Evolutionary conservation across 2,797 vertebrate species (phyloP), one percentile per base, ranked within the genome.

Genomic region (Trachops cirrhosus): DNA sequence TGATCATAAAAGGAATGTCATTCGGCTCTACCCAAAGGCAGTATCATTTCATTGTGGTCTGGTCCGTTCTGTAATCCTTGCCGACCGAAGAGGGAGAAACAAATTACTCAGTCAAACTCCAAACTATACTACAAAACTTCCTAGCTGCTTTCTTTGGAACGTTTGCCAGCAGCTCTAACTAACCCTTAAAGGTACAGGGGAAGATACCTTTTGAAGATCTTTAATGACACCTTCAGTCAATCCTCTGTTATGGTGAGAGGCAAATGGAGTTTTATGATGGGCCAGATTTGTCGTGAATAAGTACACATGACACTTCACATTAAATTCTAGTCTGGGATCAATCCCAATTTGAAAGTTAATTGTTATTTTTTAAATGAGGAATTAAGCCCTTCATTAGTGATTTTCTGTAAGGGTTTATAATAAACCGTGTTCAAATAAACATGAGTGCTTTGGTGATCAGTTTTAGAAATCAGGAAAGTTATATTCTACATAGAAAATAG

Each of bases 401-500:
- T 26, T 71, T 90, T 87, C n/a, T 86, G 4, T 37, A 89, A 62
- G 75, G 41, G 19, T 64, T 82, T 77, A 41, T 29, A 70, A 75
- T 67, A 86, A 96, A 52, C 26, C 24, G 54, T 32, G 18, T 62
- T 95, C 32, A 78, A 24, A 57, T 94, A 78, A 94, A 74, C 67
- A 83, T 3, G 4, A 44, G 16, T 67, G 5, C 52, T 91, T 89
- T 77, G 4, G 9, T 83, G 48, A 82, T 82, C 48, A 37, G 14
- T 86, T 96, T 86, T 41, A 41, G 37, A 90, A 93, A 41, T 91
- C 15, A 73, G 57, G 68, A 67, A 62, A 37, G 67, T 93, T 59
- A 46, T 3, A n/a, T 37, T 39, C 26, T 41, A 68, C 14, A 68
- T 41, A 86, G 73, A 62, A 94, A 93, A 90, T 34, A 70, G 34